Conservation (phyloP, 2,888 invertebrate genomes). For the Empis livida region DNA sequence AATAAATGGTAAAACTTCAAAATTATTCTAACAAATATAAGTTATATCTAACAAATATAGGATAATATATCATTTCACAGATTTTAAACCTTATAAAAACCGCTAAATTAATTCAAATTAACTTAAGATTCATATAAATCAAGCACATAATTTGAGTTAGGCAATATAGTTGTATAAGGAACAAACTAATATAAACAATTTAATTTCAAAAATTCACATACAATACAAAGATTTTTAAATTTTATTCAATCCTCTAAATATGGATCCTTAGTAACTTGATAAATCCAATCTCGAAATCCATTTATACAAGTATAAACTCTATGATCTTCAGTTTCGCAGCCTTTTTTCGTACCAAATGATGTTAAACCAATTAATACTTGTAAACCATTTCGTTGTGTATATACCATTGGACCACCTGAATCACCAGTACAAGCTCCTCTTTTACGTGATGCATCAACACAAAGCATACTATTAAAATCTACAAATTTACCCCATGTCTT, state of each 20-base stretch:
- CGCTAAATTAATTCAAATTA: no score
- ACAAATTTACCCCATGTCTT: neutral
- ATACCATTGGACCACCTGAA: constrained; percentile 15
- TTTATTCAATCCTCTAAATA: neutral
- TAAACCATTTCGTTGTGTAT: constrained; percentile 18
- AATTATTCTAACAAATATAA: no score
- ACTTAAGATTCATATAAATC: no score
- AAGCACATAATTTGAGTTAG: no score
- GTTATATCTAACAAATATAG: no score
- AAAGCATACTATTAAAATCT: neutral
- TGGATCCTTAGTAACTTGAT: neutral
- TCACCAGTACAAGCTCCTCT: neutral
- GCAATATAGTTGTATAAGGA: no score
- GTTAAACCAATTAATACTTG: constrained; percentile 25
- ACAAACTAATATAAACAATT: no score
- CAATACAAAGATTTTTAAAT: neutral
- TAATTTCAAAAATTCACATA: no score
- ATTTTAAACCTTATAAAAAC: no score
- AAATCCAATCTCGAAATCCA: constrained; percentile 28
- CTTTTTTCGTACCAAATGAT: constrained; percentile 28
- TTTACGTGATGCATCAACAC: neutral
- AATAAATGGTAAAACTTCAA: no score
- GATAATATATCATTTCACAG: no score
- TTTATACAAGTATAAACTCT: constrained; percentile 30
- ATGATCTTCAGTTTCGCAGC: constrained; percentile 29